Base-by-base conservation (phyloP, 2,113 vertebrate genomes). In the Nothocercus nigrocapillus region DNA sequence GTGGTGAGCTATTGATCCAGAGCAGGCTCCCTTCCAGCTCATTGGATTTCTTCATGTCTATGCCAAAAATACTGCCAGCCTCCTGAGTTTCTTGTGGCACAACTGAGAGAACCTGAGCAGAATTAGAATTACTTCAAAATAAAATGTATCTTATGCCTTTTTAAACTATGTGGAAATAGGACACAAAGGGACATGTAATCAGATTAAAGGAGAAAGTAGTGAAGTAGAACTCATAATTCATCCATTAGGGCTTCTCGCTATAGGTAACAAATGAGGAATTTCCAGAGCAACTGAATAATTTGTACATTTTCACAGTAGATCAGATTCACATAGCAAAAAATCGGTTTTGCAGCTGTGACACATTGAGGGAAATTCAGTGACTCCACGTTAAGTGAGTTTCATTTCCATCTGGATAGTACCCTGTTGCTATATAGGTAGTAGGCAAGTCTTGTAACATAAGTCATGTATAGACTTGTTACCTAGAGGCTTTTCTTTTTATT, bases 181-280 rank as follows among this genome's bases (percentile, higher is more conserved):
- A 76, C 49, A 66, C 32, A 69, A 69, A 56, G 32, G 19, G 53
- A 82, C 28, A 68, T 63, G 25, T 70, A 78, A 92, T 91, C 62
- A 91, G 74, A 82, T 87, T 87, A 58, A 68, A 16, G 12, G 28
- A 15, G 9, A 73, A 91, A 85, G 17, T 30, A 28, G n/a, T 56
- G 25, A 95, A 95, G 66, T 82, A 47, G 94, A 89, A 89, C 8
- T 63, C 42, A 45, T 68, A 66, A 91, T 56, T 95, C 81, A 87
- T 21, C 44, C 42, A 64, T 82, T 76, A 66, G 30, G 72, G 53
- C 72, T 87, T 90, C 53, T 87, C 15, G 47, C 10, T 30, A 27
- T 12, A 59, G 19, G 14, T 72, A 82, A 93, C 72, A 90, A 92
- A 95, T 87, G 51, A 92, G 56, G 24, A 19, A 68, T 82, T 89